Conservation (phyloP, 2,113 vertebrate species). For the Malurus alboscapulatus region DNA sequence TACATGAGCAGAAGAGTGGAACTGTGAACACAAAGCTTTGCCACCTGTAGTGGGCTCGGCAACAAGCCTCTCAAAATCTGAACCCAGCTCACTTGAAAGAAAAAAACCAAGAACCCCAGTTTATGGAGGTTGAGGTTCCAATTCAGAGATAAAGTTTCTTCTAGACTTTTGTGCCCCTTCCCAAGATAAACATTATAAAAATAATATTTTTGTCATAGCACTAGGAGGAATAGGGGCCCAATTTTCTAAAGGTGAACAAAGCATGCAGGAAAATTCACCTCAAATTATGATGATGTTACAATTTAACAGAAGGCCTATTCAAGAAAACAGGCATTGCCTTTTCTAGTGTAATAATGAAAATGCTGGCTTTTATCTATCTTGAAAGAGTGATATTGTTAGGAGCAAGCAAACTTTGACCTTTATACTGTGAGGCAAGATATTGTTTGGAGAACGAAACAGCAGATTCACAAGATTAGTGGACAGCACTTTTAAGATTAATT, state of each 20-base stretch:
- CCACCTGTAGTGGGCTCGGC: rapidly evolving
- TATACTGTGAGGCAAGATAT: neutral
- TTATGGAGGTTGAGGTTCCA: neutral
- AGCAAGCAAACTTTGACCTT: neutral
- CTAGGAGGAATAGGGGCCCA: rapidly evolving
- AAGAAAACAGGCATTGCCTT: neutral
- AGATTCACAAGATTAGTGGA: neutral
- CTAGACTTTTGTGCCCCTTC: neutral
- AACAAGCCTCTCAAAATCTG: neutral
- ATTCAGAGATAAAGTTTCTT: neutral
- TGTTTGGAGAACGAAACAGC: neutral
- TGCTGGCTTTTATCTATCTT: neutral
- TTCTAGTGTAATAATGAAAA: neutral
- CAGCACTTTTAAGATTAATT: neutral
- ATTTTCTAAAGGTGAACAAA: neutral
- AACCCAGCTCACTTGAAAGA: neutral
- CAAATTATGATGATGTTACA: neutral
- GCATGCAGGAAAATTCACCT: neutral
- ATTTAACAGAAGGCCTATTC: neutral
- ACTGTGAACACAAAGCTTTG: neutral
- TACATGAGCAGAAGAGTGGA: neutral
- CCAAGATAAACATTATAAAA: neutral
- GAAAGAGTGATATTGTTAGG: neutral
- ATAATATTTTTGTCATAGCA: neutral
- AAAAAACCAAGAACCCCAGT: neutral